Conservation (phyloP, 2,113 vertebrate species). For the Syrmaticus mikado region DNA sequence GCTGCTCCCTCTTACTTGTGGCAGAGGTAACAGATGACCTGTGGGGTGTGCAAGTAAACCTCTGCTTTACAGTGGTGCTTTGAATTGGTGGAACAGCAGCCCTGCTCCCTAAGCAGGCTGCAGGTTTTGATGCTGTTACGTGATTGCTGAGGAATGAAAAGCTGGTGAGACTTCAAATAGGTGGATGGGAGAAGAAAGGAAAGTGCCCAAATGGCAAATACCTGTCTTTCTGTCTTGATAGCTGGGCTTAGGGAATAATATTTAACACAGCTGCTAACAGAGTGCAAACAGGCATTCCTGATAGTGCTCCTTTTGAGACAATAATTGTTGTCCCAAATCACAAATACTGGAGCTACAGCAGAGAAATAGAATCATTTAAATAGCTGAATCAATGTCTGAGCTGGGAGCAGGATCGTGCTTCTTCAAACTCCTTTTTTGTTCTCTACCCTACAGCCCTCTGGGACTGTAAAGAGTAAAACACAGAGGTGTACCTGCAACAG, state of each 20-base stretch:
- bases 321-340: not conserved
- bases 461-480: not conserved
- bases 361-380: not conserved
- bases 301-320: not conserved
- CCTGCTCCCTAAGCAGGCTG: not conserved
- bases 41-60: not conserved
- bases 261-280: not conserved
- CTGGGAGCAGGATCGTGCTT: not conserved
- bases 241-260: not conserved
- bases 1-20: not conserved
- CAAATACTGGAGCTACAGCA: not conserved
- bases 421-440: not conserved
- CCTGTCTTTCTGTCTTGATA: not conserved
- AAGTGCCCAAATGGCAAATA: constrained; percentile 44
- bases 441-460: not conserved
- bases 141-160: not conserved
- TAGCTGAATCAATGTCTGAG: not conserved
- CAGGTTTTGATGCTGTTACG: not conserved
- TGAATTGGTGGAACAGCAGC: not conserved
- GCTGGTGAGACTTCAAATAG: constrained; percentile 12
- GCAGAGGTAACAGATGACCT: not conserved
- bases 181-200: constrained; percentile 7
- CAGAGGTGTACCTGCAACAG: not conserved
- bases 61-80: not conserved
- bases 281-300: not conserved